These are phyloP conservation scores for Sphaerophoria rueppellii DNA, from an alignment of 2,888 invertebrate species.

Conservation along the genomic window DNA sequence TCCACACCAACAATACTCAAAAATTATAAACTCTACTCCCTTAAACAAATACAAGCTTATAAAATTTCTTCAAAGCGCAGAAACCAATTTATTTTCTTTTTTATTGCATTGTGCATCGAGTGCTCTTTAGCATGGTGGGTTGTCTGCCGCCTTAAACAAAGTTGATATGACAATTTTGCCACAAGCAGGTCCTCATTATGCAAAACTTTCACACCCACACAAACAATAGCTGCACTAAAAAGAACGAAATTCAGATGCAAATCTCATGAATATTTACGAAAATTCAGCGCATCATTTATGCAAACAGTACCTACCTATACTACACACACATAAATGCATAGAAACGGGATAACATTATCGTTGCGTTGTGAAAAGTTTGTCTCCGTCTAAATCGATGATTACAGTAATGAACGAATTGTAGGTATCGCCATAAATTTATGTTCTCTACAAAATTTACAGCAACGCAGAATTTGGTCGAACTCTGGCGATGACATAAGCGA, in stretches of 20 bases:
- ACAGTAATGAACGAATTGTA: slow-evolving; percentile 5
- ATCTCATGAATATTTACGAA: slow-evolving; percentile 44
- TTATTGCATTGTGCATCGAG: no score
- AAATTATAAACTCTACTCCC: no score
- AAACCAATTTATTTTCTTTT: no score
- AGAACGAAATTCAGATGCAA: slow-evolving; percentile 1
- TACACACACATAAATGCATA: not conserved
- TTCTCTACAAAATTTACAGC: not conserved
- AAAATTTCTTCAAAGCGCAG: no score
- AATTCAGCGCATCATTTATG: slow-evolving; percentile 21
- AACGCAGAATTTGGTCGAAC: not conserved
- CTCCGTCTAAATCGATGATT: slow-evolving; percentile 28
- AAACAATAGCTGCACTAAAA: not conserved
- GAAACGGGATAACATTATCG: not conserved
- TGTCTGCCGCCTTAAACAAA: no score
- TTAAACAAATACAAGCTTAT: no score
- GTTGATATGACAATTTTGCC: no score
- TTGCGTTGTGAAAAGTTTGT: not conserved
- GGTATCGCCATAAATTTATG: slow-evolving; percentile 3
- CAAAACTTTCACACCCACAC: no score
- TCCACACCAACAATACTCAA: no score
- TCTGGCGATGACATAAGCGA: slow-evolving; percentile 15
- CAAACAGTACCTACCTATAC: slow-evolving; percentile 1
- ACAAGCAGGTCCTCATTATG: no score
- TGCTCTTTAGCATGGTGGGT: no score